phyloP scores from a whole-genome alignment of 2,797 vertebrate genomes.

The Ptychobarbus kaznakovi region DNA sequence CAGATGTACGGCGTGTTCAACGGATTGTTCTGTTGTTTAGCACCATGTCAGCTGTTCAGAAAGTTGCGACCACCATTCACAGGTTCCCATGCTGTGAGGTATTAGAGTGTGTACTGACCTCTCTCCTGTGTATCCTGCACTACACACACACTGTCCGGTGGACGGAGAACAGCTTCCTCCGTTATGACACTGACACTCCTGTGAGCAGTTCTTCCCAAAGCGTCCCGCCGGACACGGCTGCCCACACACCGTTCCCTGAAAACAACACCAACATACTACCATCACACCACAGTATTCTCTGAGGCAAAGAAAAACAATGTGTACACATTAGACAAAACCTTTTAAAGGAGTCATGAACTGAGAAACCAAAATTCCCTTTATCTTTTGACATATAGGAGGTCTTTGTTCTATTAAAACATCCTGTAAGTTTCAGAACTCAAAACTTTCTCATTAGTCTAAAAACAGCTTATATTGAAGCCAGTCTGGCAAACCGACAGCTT shows the following conservation, averaged over 20 bases:
- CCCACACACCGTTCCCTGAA: slow-evolving; percentile 93
- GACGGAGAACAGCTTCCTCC: slow-evolving; percentile 84
- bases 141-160: slow-evolving; percentile 88
- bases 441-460: not conserved
- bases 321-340: not conserved
- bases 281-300: not conserved
- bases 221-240: slow-evolving; percentile 93
- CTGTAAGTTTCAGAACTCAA: not conserved
- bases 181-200: slow-evolving; percentile 97
- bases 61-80: not conserved
- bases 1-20: not conserved
- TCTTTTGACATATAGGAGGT: not conserved
- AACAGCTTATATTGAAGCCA: not conserved
- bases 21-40: not conserved
- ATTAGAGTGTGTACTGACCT: slow-evolving; percentile 76
- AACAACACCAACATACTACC: slow-evolving; percentile 61
- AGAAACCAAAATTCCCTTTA: not conserved
- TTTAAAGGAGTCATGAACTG: not conserved
- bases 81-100: not conserved
- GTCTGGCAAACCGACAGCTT: not conserved
- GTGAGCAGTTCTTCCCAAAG: slow-evolving; percentile 91
- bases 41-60: not conserved
- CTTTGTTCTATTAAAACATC: not conserved
- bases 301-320: slow-evolving; percentile 1
- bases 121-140: slow-evolving; percentile 90